Evolutionary conservation across 2,113 vertebrate genomes (phyloP), one percentile per base, ranked within the genome.

Genomic region (Furnarius figulus): DNA sequence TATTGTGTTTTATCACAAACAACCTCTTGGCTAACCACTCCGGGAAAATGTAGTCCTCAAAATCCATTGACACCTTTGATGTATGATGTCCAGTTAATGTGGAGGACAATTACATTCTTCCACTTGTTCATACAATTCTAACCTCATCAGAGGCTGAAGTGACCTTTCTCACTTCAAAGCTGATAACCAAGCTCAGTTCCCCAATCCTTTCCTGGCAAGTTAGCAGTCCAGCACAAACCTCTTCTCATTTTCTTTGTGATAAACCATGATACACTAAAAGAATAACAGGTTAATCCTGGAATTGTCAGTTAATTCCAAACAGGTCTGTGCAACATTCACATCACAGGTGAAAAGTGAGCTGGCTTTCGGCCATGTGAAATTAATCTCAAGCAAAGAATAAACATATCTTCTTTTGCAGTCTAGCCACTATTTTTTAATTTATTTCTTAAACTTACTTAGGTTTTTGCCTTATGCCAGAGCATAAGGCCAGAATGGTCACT

Each of bases 361-460:
- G 25, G 37, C 23, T 82, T 82, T 42, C 58, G 18, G n/a, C 24
- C 20, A 35, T 1, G 3, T 66, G 35, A 67, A 85, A 62, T 83
- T 58, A 66, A 61, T 49, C 28, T 73, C 40, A 18, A 40, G 23
- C 65, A 52, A 82, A 74, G 33, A 78, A 47, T 4, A 83, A 56
- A 35, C 4, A 1, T 35, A 35, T 52, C 21, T 67, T 62, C 19
- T 53, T 67, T 35, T 0, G 0, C 19, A 87, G 28, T 31, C 31
- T 71, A 71, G 71, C 17, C 9, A 47, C 14, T 71, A 17, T 44
- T 74, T 70, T 85, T 15, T 18, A 75, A 39, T 68, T 82, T 53
- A 63, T 55, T 75, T 86, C 53, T 31, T 66, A 56, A 76, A 39
- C 12, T 50, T 25, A 70, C 3, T 30, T 59, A 55, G 31, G 30